These are phyloP conservation scores for Panagrolaimus sp. DNA, from an alignment of 1,140 invertebrate species.

Conservation along the genomic window DNA sequence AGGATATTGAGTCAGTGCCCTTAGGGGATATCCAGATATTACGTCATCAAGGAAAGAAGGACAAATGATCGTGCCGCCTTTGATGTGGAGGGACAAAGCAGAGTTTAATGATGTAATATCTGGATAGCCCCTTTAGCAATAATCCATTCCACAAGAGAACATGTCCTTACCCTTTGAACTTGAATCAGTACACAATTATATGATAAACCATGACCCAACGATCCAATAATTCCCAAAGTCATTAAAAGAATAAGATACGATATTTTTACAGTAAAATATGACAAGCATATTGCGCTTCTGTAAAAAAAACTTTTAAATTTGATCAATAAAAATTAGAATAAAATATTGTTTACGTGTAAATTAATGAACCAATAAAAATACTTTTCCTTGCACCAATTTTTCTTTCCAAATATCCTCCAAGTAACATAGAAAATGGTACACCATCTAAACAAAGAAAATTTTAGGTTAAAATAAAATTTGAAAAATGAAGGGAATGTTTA, in stretches of 20 bases:
- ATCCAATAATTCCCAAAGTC: slow-evolving; percentile 32
- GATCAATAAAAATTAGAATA: background rate
- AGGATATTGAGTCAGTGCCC: no score
- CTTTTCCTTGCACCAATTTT: slow-evolving; percentile 41
- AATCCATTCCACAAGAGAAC: no score
- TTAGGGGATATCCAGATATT: no score
- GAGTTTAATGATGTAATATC: no score
- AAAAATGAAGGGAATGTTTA: no score
- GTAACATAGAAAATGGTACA: slow-evolving; percentile 43
- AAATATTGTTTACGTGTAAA: slow-evolving; percentile 26
- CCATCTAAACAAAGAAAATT: no score
- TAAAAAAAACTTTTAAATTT: background rate
- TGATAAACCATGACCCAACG: slow-evolving; percentile 39
- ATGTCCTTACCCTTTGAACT: slow-evolving; percentile 33
- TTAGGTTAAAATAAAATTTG: no score
- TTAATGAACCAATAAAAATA: slow-evolving; percentile 28
- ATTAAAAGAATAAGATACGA: slow-evolving; percentile 38
- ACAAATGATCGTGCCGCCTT: no score
- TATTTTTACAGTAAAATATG: slow-evolving; percentile 40
- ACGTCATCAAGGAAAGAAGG: no score
- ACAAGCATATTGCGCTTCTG: slow-evolving; percentile 35
- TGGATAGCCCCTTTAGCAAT: no score
- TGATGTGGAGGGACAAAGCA: no score
- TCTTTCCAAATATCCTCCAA: slow-evolving; percentile 40
- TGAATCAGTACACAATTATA: slow-evolving; percentile 47